phyloP scores from a whole-genome alignment of 2,888 invertebrate genomes.

The Pyrocoelia pectoralis region DNA sequence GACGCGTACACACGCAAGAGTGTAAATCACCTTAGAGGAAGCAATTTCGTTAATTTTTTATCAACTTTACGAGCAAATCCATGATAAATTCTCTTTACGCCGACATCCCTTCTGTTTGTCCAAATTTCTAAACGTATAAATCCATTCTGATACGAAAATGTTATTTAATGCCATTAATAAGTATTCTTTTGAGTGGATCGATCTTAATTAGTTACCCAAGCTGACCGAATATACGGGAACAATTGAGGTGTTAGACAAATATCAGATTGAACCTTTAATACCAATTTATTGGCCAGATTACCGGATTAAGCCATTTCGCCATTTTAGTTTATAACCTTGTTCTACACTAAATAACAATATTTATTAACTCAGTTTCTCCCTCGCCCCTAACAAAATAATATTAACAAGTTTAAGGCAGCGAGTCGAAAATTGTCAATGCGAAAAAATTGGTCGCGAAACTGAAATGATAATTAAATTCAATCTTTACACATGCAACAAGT shows the following conservation, averaged over 20 bases:
- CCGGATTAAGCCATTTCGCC: background rate
- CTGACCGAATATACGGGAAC: background rate
- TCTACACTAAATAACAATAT: background rate
- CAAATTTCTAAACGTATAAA: background rate
- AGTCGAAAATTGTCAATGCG: too few species aligned
- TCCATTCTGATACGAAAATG: background rate
- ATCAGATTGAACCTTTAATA: constrained; percentile 13
- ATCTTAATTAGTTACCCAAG: background rate
- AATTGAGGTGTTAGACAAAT: constrained; percentile 9
- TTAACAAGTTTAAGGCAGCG: too few species aligned
- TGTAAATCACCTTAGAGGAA: background rate
- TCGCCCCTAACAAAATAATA: too few species aligned
- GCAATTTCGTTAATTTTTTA: constrained; percentile 1
- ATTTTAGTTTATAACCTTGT: background rate
- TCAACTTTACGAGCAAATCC: background rate
- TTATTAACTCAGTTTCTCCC: too few species aligned
- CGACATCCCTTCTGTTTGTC: background rate
- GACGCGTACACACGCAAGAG: background rate
- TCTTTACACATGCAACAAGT: too few species aligned
- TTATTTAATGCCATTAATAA: background rate
- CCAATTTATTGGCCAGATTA: constrained; percentile 6
- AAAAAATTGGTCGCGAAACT: too few species aligned
- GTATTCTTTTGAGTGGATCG: background rate
- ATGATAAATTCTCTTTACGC: background rate
- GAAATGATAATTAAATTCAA: too few species aligned